Conservation (phyloP, 1,140 invertebrate species). For the Drosophila simulans region DNA sequence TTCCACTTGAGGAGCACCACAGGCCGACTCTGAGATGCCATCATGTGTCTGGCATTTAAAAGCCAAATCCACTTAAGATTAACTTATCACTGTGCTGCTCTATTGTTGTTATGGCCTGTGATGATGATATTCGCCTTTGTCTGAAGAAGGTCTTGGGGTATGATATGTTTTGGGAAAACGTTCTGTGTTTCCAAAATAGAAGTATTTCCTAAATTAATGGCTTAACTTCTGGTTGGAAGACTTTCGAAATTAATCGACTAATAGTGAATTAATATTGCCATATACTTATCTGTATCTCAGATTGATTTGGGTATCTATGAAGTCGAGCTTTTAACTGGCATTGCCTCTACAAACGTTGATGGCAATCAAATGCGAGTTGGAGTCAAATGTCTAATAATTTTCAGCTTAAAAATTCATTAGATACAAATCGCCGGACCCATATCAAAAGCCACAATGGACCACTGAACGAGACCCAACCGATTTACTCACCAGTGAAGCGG, state of each 20-base stretch:
- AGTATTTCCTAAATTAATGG: too few relatives aligned
- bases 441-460: slow-evolving; percentile 71
- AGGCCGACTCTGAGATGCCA: slow-evolving; percentile 24
- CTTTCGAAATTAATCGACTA: not conserved
- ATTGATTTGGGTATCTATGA: slow-evolving; percentile 15
- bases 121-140: slow-evolving; percentile 1
- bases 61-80: slow-evolving; percentile 79
- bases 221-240: too few relatives aligned
- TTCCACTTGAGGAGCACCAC: slow-evolving; percentile 35
- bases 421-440: slow-evolving; percentile 69
- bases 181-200: too few relatives aligned
- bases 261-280: not conserved
- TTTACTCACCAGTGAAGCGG: slow-evolving; percentile 49
- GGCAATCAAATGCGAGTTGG: slow-evolving; percentile 51
- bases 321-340: slow-evolving; percentile 16
- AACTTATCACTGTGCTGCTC: slow-evolving; percentile 55
- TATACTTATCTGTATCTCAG: not conserved
- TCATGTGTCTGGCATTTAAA: slow-evolving; percentile 45
- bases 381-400: slow-evolving; percentile 78
- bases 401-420: slow-evolving; percentile 79
- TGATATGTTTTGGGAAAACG: not conserved
- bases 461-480: slow-evolving; percentile 52
- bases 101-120: slow-evolving; percentile 6
- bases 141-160: not conserved
- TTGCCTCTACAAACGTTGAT: slow-evolving; percentile 5